These are phyloP conservation scores for Macrotrachela quadricornifera DNA, from an alignment of 1,140 invertebrate species.

Conservation along the genomic window DNA sequence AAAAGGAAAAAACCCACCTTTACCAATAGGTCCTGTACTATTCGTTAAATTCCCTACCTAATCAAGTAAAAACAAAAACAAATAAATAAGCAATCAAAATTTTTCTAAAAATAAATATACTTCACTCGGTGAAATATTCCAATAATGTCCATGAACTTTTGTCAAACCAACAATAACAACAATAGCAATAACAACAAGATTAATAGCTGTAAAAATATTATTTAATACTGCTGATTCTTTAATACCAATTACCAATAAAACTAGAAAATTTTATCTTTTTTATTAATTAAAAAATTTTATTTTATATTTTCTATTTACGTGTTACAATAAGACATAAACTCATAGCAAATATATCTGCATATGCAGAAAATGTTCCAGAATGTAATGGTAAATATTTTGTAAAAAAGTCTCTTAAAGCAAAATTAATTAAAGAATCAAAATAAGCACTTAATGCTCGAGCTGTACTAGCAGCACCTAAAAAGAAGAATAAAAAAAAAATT, in stretches of 20 bases:
- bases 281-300: not conserved
- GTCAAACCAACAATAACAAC: conserved; percentile 58
- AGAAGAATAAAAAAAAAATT: too few relatives aligned
- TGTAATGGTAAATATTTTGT: conserved; percentile 29
- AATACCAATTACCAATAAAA: conserved; percentile 55
- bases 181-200: conserved; percentile 56
- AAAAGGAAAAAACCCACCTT: conserved; percentile 31
- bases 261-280: conserved; percentile 15
- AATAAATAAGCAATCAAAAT: not conserved
- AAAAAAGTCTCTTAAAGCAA: conserved; percentile 19
- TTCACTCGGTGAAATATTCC: conserved; percentile 14
- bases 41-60: not conserved
- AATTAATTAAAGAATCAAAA: conserved; percentile 24
- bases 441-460: conserved; percentile 26
- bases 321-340: conserved; percentile 18
- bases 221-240: conserved; percentile 69
- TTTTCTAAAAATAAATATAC: not conserved
- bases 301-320: not conserved
- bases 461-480: conserved; percentile 19
- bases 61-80: not conserved
- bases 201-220: conserved; percentile 66
- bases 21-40: conserved; percentile 10
- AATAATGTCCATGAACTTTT: conserved; percentile 41
- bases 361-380: conserved; percentile 35
- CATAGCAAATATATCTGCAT: conserved; percentile 38